Evolutionary conservation across 1,140 invertebrate genomes (phyloP), one percentile per base, ranked within the genome.

Genomic region (Sycobia sp.): DNA sequence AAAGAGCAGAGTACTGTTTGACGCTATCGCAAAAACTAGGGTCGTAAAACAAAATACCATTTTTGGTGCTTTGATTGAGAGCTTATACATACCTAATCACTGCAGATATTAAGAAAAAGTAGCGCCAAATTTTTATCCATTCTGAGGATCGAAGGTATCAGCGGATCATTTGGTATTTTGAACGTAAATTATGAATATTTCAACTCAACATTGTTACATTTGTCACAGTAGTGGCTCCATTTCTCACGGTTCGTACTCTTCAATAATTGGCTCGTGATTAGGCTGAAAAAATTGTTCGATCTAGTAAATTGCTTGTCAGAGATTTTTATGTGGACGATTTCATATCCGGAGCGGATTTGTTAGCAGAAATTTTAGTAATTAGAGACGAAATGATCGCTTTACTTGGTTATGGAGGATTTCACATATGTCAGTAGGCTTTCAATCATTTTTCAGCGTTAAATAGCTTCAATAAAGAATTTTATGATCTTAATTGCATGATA

Each of bases 241-340:
- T 60, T 47, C 16, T 63, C 5, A 61, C 61, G 0, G 64, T 59
- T 27, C n/a, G 51, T 11, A 56, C 60, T 1, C 10, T 63, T 22
- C 34, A 59, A 8, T 29, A 67, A 44, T 22, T 64, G 0, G 66
- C 60, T 8, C 47, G 50, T 14, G 61, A 67, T 5, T 38, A 63
- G n/a, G 29, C 22, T 7, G 7, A 51, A 23, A 9, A 43, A 11
- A 60, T 51, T 51, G 56, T 51, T 0, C 11, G 16, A 1, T 46
- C 46, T 1, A 44, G 55, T 11, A 46, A 39, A 34, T 23, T 62
- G 4, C 38, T 79, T 18, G 51, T 68, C 56, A 66, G 57, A 14
- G 74, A 78, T 63, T 71, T 78, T 18, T 81, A 80, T 55, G 76
- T 83, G 5, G 83, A 85, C 65, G 77, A 83, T 68, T 46, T 79